Percentiles rank a stretch among this genome's conserved stretches.
Evolutionary conservation across 2,113 vertebrate genomes (phyloP).

Genomic region (Lepus europaeus): DNA sequence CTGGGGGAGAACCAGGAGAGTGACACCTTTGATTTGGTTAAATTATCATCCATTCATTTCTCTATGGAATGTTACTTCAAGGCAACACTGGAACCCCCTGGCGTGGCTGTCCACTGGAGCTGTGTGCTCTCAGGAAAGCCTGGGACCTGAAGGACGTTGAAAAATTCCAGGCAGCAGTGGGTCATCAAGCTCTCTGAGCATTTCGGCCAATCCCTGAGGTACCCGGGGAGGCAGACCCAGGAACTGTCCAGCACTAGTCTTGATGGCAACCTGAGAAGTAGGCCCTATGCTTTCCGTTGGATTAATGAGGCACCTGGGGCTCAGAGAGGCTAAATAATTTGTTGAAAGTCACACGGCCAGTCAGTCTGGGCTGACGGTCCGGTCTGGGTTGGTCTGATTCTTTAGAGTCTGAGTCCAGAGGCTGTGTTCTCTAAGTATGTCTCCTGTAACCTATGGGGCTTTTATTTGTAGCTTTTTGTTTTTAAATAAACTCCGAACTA

Average conservation of each 20-base stretch:
- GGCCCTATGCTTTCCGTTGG: not conserved
- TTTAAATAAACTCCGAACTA: conserved; percentile 13
- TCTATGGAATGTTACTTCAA: not conserved
- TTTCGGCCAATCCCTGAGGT: not conserved
- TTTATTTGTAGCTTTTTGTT: conserved; percentile 38
- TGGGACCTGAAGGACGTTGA: not conserved
- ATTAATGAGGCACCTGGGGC: not conserved
- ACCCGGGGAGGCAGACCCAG: rapidly evolving
- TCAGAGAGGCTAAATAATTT: not conserved
- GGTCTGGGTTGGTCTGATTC: not conserved
- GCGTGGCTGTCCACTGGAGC: not conserved
- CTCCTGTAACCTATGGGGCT: not conserved
- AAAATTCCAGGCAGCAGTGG: not conserved
- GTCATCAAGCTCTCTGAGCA: not conserved
- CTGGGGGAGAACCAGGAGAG: not conserved
- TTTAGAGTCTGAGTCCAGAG: not conserved
- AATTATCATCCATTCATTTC: not conserved
- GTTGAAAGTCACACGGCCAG: not conserved
- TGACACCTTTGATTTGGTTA: not conserved
- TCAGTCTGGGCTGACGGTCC: not conserved
- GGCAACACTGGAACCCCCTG: not conserved
- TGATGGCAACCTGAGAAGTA: not conserved
- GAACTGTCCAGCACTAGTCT: not conserved
- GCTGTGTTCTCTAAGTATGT: not conserved
- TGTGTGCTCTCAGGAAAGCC: not conserved